Evolutionary conservation across 2,888 invertebrate species (phyloP), one percentile per base, ranked within the genome.

Genomic region (Agelastica alni): DNA sequence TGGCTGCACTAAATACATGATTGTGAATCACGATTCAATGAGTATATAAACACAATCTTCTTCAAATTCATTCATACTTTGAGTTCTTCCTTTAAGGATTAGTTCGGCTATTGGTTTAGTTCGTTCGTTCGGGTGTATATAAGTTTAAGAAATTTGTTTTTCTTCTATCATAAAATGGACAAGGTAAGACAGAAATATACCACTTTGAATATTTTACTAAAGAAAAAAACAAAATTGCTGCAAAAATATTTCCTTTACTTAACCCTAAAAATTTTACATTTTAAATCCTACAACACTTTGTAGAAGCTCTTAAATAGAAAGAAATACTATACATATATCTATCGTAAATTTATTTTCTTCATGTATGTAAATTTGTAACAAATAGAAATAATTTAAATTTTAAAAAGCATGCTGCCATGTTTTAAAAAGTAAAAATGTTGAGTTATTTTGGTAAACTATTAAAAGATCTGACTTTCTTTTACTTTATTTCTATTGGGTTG

Each of bases 1-100:
- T 66, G 67, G 66, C 61, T 72, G 73, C 65, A 73, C 74, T 70
- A 71, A 73, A 73, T 75, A 71, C 72, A 74, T 70, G 71, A 67
- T 66, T 66, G 67, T 72, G 73, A 73, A 76, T 76, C 76, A 77
- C 76, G 76, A 72, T 70, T 66, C 65, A 64, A 69, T 72, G 66
- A 61, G 69, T 76, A 77, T 76, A 77, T 73, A 76, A 74, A 70
- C 34, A 39, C 54, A 51, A 30, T 68, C 67, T 65, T 62, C 60
- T 51, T 49, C 51, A 63, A 59, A 65, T 70, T 73, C 75, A 75
- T 72, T 75, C 74, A 70, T 64, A 61, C 60, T 60, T 65, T 64
- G 57, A 62, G 62, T 61, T 60, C 34, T 32, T 20, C 26, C 55
- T 59, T 58, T 56, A 54, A 44, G 46, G 30, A 45, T 28, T 51